Evolutionary conservation across 2,113 vertebrate genomes (phyloP).

Genomic region (Daboia siamensis): DNA sequence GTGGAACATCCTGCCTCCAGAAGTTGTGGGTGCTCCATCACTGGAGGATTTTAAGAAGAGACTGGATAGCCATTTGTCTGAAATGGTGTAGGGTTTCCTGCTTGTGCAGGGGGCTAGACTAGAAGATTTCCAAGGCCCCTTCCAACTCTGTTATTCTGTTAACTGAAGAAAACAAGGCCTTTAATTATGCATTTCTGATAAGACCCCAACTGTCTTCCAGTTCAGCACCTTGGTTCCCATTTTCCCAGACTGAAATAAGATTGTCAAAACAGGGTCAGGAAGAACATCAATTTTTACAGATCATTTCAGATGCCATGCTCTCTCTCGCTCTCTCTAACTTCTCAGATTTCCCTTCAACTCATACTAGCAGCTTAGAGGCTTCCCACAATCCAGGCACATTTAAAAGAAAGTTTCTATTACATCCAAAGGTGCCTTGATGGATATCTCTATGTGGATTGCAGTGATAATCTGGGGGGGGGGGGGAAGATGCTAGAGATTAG

Average conservation of each 20-base stretch:
- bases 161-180: not conserved
- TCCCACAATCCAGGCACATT: not conserved
- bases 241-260: not conserved
- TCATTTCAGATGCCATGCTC: not conserved
- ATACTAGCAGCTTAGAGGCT: too few species aligned
- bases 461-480: not conserved
- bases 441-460: not conserved
- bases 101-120: not conserved
- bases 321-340: not conserved
- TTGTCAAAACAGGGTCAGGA: not conserved
- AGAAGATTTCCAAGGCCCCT: not conserved
- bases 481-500: not conserved
- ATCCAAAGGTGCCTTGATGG: not conserved
- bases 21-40: not conserved
- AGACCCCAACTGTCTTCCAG: not conserved
- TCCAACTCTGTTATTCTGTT: not conserved
- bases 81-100: not conserved
- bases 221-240: not conserved
- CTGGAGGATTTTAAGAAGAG: not conserved
- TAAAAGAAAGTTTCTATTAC: not conserved
- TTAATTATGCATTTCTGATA: not conserved
- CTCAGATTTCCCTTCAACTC: not conserved
- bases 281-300: not conserved
- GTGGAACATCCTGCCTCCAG: too few species aligned
- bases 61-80: not conserved